A percentile compares a stretch with the other conserved stretches of the same genome.
phyloP scores from a whole-genome alignment of 2,797 vertebrate genomes.

The Notamacropus eugenii region DNA sequence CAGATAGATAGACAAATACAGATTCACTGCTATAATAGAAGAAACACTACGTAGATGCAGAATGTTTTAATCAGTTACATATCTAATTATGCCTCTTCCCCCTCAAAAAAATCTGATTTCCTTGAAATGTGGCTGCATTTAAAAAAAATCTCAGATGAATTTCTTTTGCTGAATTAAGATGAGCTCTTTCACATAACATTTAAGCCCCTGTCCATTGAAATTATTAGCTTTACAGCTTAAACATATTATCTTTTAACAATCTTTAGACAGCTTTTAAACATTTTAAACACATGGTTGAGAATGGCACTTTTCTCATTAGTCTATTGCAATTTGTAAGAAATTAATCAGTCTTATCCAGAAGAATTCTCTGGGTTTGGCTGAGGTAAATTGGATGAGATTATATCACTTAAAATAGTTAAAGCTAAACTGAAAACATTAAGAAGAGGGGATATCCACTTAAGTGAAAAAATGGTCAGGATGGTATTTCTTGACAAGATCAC shows the following conservation, averaged over 20 bases:
- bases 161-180: constrained; percentile 64
- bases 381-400: constrained; percentile 63
- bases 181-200: constrained; percentile 54
- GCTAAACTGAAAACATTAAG: constrained; percentile 74
- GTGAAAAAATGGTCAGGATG: constrained; percentile 73
- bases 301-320: constrained; percentile 4
- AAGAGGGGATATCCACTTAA: constrained; percentile 59
- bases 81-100: constrained; percentile 66
- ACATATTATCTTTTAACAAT: constrained; percentile 56
- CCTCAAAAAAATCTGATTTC: constrained; percentile 69
- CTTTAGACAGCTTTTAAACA: neutral
- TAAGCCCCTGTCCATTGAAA: constrained; percentile 58
- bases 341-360: constrained; percentile 55
- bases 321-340: constrained; percentile 60
- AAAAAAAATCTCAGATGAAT: constrained; percentile 45
- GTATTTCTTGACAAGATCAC: constrained; percentile 68
- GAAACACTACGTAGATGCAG: constrained; percentile 1
- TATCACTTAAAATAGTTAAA: constrained; percentile 76
- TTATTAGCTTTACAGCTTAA: constrained; percentile 55
- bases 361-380: constrained; percentile 44
- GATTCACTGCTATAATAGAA: constrained; percentile 24
- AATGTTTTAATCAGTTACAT: constrained; percentile 50
- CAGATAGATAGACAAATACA: constrained; percentile 44
- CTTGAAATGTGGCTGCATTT: constrained; percentile 74
- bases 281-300: constrained; percentile 60